Evolutionary conservation across 1,140 invertebrate species (phyloP).

Genomic region (Zaprionus ghesquierei): DNA sequence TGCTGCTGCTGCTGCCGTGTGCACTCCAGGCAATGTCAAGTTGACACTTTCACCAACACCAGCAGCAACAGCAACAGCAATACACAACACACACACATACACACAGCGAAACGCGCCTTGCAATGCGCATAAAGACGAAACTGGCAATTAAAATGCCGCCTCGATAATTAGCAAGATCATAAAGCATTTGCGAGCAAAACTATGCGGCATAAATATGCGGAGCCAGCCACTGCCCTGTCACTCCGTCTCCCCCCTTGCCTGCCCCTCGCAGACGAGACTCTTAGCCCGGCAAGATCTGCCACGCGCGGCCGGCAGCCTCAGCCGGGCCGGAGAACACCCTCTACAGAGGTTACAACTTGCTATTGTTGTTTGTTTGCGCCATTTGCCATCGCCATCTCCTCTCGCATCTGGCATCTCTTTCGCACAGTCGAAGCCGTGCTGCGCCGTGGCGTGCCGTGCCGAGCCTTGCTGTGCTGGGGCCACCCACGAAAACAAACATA

Average conservation of each 20-base stretch:
- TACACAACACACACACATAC: slow-evolving; percentile 28
- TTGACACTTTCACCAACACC: slow-evolving; percentile 75
- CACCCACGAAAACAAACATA: slow-evolving; percentile 81
- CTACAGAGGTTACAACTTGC: slow-evolving; percentile 73
- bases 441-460: neutral
- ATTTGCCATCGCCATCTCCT: slow-evolving; percentile 39
- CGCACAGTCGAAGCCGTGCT: neutral
- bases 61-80: slow-evolving; percentile 19
- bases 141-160: slow-evolving; percentile 24
- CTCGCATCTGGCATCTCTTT: slow-evolving; percentile 2
- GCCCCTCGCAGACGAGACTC: neutral
- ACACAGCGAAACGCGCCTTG: slow-evolving; percentile 25
- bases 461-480: slow-evolving; percentile 2
- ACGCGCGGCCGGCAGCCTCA: neutral
- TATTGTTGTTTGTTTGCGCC: slow-evolving; percentile 79
- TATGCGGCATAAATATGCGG: neutral
- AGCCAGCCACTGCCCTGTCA: neutral
- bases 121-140: slow-evolving; percentile 22
- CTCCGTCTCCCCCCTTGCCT: neutral
- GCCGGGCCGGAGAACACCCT: slow-evolving; percentile 56
- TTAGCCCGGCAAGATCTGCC: neutral
- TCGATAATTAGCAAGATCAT: neutral
- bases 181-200: neutral
- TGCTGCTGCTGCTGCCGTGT: slow-evolving; percentile 54
- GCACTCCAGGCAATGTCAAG: slow-evolving; percentile 79